Base-by-base conservation (phyloP, 2,888 invertebrate species). In the Meganola albula region DNA sequence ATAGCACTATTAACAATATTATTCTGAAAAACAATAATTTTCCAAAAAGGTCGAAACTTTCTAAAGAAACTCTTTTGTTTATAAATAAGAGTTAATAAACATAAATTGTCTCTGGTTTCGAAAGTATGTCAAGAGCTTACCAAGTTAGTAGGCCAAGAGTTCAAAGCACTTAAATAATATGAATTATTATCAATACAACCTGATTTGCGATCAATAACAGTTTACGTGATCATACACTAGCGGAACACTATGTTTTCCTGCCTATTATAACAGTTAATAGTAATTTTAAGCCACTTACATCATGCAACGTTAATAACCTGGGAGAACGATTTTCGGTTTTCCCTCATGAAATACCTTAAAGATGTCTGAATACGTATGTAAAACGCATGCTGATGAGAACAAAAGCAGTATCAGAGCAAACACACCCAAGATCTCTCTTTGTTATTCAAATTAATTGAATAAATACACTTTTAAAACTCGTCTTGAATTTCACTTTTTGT, bases 371-470 rank as follows among this genome's bases (percentile, higher is more conserved):
- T 27, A 36, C 37, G 39, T 44, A 48, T 33, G 49, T 53, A 6
- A 29, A 32, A 52, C 27, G 44, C 48, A 50, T 37, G 49, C 49
- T 51, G 41, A 59, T 45, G 48, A 38, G 36, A 26, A 57, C 52
- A 34, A 40, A 53, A 58, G 59, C 55, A 46, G 44, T 52, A 42
- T 36, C 50, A 44, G 44, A 50, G 43, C 34, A 29, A 54, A 55
- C 53, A 29, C 37, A 49, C 32, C 27, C 43, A 34, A 45, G 56
- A 69, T 61, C 54, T 58, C 55, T 49, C 48, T 53, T 59, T 58
- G 55, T 58, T 61, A 68, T 67, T 66, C 50, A 65, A 67, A 69
- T 63, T 42, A 46, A 51, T 44, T 53, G 49, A 58, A 54, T 52
- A 59, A 45, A 51, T 43, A 51, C 35, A 41, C 30, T 32, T 12